Evolutionary conservation across 2,797 vertebrate species (phyloP), one percentile per base, ranked within the genome.

Genomic region (Carduelis carduelis): DNA sequence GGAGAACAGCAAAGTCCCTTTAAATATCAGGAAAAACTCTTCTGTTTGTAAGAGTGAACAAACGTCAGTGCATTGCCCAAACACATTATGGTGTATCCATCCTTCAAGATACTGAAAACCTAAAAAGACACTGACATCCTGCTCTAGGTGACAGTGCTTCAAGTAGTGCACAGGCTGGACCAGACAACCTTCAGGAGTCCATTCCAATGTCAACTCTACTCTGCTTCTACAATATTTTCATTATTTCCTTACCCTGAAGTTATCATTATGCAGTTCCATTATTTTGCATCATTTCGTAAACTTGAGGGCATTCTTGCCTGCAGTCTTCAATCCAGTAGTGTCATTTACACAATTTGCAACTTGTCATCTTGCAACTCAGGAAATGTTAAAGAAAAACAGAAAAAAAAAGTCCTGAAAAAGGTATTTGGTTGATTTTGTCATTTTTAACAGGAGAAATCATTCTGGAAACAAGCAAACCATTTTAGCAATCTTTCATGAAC

Each of bases 81-180:
- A 60, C 4, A 56, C 8, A 1, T 37, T 64, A 5, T 77, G 27
- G 18, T 18, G 4, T 60, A 49, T 83, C 12, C 16, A 5, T 68
- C 23, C 27, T 47, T 83, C 30, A 69, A 9, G 21, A 11, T 55
- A 10, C 15, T 72, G 20, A 63, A 71, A 75, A 30, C 28, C 41
- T 63, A 52, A 68, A 35, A 66, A 64, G 21, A 34, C 17, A 11
- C 16, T 61, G 26, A 56, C 21, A 47, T 12, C 6, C 13, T 46
- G 5, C 5, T 87, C 3, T 55, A 32, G 12, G 15, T 83, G 64
- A 63, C 26, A 0, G 0, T 71, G 12, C 13, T 79, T 79, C 17
- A 2, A 44, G 12, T 39, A 68, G 14, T 60, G 27, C 9, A 3
- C 19, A 24, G 4, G 3, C 41, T 87, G 49, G 14, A 64, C n/a